Evolutionary conservation across 2,113 vertebrate genomes (phyloP).

Genomic region (Corythoichthys haematopterus): DNA sequence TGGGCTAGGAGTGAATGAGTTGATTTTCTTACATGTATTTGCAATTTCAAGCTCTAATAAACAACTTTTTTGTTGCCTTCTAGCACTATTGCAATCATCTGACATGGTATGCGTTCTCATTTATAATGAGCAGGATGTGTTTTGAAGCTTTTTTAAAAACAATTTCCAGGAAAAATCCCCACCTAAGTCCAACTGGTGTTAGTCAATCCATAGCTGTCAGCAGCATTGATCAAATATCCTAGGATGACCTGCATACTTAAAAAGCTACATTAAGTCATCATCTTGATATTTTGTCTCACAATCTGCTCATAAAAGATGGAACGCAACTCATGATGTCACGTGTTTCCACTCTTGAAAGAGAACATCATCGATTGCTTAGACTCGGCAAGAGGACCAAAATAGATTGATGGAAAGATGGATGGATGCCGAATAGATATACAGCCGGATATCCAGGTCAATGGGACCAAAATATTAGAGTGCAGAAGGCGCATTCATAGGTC

Average conservation of each 20-base stretch:
- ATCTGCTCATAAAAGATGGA: neutral
- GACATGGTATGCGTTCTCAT: too few relatives aligned
- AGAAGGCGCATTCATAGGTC: conserved; percentile 25
- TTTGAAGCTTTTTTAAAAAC: too few relatives aligned
- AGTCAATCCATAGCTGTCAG: neutral
- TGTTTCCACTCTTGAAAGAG: neutral
- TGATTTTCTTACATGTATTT: too few relatives aligned
- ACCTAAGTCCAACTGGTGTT: neutral
- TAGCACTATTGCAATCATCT: too few relatives aligned
- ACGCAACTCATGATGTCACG: neutral
- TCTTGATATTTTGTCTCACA: neutral
- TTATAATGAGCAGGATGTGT: too few relatives aligned
- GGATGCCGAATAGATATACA: too few relatives aligned
- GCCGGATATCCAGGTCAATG: conserved; percentile 12
- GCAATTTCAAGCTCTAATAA: too few relatives aligned
- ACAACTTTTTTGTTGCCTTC: too few relatives aligned
- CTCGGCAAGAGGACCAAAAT: neutral
- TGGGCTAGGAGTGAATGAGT: too few relatives aligned
- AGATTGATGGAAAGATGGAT: neutral
- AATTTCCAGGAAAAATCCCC: too few relatives aligned
- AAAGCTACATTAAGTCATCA: neutral
- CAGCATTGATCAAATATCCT: neutral
- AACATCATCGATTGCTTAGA: neutral
- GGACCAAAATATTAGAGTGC: conserved; percentile 17
- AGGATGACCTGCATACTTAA: neutral